These are phyloP conservation scores for Clarias fuscus DNA, from an alignment of 2,797 vertebrate species.

Conservation along the genomic window DNA sequence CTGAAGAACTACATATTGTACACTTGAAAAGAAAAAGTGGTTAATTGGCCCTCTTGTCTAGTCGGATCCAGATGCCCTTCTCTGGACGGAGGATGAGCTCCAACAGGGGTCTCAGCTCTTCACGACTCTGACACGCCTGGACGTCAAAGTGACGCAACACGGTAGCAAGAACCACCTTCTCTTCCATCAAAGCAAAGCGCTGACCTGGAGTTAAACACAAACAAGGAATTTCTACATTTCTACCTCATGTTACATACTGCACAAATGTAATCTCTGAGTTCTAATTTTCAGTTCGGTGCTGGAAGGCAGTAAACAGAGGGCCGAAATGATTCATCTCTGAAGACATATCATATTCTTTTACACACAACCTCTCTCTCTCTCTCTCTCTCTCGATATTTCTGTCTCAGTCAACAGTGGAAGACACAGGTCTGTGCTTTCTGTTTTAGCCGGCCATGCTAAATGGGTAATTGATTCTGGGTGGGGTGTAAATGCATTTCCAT, in stretches of 20 bases:
- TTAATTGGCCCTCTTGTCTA: conserved; percentile 33
- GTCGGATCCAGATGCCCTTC: conserved; percentile 79
- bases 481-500: conserved; percentile 23
- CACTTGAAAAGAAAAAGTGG: background rate
- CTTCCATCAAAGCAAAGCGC: conserved; percentile 59
- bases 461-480: conserved; percentile 43
- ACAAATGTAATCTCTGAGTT: conserved; percentile 20
- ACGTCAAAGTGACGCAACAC: conserved; percentile 71
- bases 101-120: conserved; percentile 72
- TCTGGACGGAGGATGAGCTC: conserved; percentile 81
- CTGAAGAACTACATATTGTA: background rate
- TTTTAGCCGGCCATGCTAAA: conserved; percentile 37
- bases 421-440: conserved; percentile 39
- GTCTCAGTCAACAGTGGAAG: conserved; percentile 50
- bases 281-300: background rate
- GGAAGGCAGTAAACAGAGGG: conserved; percentile 25
- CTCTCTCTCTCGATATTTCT: background rate
- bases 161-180: conserved; percentile 57
- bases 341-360: background rate
- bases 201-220: conserved; percentile 49
- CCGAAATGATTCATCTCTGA: conserved; percentile 31
- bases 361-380: background rate
- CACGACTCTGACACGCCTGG: conserved; percentile 72
- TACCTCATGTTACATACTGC: background rate
- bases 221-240: conserved; percentile 15